Percentiles rank a stretch among this genome's conserved stretches.
Conservation (phyloP, 2,888 invertebrate species). For the Limulus polyphemus region DNA sequence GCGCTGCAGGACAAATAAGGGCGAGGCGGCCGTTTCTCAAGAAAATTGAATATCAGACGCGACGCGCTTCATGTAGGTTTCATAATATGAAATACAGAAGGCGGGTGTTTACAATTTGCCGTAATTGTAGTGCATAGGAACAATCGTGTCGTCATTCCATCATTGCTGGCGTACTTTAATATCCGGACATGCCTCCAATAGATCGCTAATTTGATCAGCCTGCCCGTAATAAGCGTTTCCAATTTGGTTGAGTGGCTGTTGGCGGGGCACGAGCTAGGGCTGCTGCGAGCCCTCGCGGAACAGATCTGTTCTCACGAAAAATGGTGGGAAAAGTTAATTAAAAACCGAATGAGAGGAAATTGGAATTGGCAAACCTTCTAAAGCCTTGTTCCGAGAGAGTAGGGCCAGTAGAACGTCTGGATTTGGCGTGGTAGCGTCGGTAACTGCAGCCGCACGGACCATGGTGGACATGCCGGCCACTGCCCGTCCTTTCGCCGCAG, state of each 20-base stretch:
- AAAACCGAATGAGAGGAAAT: neutral
- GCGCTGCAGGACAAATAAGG: no score
- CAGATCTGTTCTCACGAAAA: neutral
- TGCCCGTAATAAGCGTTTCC: conserved; percentile 18
- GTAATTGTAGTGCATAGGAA: conserved; percentile 15
- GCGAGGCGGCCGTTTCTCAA: no score
- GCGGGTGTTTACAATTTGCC: no score
- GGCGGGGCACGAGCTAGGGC: conserved; percentile 1
- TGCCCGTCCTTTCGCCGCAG: neutral
- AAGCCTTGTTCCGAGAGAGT: conserved; percentile 69
- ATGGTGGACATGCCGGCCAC: conserved; percentile 18
- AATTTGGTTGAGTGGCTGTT: conserved; percentile 24
- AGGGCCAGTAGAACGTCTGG: conserved; percentile 73
- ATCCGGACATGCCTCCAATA: conserved; percentile 10
- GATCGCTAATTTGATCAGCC: conserved; percentile 24
- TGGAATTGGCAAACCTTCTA: conserved; percentile 55
- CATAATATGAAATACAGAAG: no score
- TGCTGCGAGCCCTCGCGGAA: neutral
- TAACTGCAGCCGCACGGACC: conserved; percentile 11
- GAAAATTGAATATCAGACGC: no score
- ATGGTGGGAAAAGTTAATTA: conserved; percentile 1
- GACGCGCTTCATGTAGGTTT: no score
- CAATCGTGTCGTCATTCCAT: conserved; percentile 19
- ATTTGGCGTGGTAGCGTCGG: conserved; percentile 31
- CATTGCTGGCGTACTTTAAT: conserved; percentile 3